A percentile compares a stretch with the other conserved stretches of the same genome.
phyloP scores from a whole-genome alignment of 2,113 vertebrate genomes.

The Monopterus albus region DNA sequence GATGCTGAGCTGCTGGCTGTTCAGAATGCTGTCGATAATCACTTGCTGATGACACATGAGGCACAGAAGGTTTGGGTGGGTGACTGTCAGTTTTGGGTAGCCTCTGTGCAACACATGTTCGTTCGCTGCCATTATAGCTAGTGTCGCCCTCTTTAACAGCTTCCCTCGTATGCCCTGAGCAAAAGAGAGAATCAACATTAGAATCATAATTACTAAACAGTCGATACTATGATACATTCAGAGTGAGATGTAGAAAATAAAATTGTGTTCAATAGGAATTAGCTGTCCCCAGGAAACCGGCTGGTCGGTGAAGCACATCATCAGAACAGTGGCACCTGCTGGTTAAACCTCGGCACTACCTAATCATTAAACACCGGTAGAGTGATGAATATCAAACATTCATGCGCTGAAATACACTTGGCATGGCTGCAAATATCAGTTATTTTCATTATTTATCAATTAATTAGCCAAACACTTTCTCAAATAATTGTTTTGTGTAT shows the following conservation, averaged over 20 bases:
- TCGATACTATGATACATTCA: not conserved
- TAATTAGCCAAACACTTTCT: not conserved
- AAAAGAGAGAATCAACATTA: conserved; percentile 22
- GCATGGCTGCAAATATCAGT: not conserved
- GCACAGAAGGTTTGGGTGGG: conserved; percentile 55
- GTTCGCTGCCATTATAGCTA: conserved; percentile 73
- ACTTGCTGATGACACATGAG: conserved; percentile 38
- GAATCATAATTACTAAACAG: not conserved
- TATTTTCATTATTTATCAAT: not conserved
- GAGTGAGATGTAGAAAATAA: no score
- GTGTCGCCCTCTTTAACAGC: conserved; percentile 71
- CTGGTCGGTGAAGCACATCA: not conserved
- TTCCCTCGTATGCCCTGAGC: conserved; percentile 72
- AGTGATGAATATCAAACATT: not conserved
- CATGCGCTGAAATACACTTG: not conserved
- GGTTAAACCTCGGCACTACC: conserved; percentile 20
- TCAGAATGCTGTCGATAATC: conserved; percentile 65
- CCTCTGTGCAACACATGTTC: conserved; percentile 50
- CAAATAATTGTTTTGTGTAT: not conserved
- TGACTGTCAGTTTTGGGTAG: conserved; percentile 62
- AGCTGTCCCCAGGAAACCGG: not conserved
- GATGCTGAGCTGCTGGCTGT: conserved; percentile 47
- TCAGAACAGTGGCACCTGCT: conserved; percentile 61
- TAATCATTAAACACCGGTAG: not conserved
- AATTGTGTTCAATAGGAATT: not conserved